Conservation (phyloP, 2,797 vertebrate genomes). For the Hydrophis major region DNA sequence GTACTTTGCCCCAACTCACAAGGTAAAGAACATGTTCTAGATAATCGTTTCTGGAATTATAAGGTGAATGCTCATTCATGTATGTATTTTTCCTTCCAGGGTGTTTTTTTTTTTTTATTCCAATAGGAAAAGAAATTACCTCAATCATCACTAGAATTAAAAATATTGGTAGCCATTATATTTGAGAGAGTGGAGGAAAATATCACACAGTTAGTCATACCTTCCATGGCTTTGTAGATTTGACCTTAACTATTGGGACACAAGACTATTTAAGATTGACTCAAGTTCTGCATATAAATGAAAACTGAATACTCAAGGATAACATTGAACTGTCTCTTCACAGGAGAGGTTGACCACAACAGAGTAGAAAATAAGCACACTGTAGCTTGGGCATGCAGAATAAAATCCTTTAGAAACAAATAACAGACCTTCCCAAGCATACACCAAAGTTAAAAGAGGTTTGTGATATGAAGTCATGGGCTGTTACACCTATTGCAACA, state of each 20-base stretch:
- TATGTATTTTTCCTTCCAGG: neutral
- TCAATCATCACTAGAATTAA: neutral
- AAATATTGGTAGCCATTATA: neutral
- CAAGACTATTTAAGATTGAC: neutral
- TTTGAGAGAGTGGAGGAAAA: neutral
- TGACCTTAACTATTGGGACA: neutral
- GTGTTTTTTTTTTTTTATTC: neutral
- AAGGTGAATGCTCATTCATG: neutral
- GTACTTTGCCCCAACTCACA: neutral
- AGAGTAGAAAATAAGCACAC: neutral
- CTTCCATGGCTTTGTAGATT: neutral
- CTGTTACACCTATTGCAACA: neutral
- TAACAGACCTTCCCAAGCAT: neutral
- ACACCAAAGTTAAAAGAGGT: neutral
- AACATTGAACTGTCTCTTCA: neutral
- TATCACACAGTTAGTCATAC: neutral
- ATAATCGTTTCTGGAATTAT: neutral
- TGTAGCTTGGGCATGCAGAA: neutral
- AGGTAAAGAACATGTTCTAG: neutral
- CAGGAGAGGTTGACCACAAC: neutral
- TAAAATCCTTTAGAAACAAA: neutral
- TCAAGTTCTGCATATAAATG: neutral
- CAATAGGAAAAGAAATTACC: neutral
- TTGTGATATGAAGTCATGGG: neutral
- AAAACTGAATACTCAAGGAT: neutral